Evolutionary conservation across 1,140 invertebrate species (phyloP), one percentile per base, ranked within the genome.

Genomic region (Hirudo medicinalis): DNA sequence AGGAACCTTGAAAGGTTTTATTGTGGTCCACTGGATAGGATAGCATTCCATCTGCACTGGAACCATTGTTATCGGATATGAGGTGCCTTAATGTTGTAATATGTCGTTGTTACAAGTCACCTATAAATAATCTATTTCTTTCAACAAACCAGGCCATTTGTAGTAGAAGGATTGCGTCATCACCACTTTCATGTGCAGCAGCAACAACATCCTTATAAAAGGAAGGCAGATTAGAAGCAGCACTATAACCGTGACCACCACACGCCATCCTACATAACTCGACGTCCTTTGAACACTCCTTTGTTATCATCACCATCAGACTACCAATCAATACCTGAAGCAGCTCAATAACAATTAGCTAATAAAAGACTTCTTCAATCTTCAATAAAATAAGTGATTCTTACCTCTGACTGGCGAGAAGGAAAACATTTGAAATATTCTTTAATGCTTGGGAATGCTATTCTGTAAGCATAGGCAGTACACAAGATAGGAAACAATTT

Each of bases 161-260:
- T 6, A 95, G 82, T 54, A 91, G 83, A 76, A 97, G 83, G 19
- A 96, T 91, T 0, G 91, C 93, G 78, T 94, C 94, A 83, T 96
- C 92, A 6, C 92, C 93, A 83, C 95, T 92, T 78, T 94, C 95
- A 5, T 92, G 96, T 92, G 1, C 91, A 80, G 89, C 91, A 67
- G 89, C 87, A 32, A 91, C 92, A 1, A 90, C 91, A 8, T 88
- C 86, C 74, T 88, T 82, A 80, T 92, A 95, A 17, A 89, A 88
- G 63, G 86, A 84, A 25, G 91, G 91, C 32, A 96, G 84, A 80
- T 90, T 91, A 74, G 89, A 91, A 57, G 88, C 86, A 25, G 88
- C 85, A 86, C 91, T 90, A 82, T 90, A 97, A 15, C 94, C 94
- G 79, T 96, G 93, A 8, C 94, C 94, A 53, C 94, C 94, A 81